Evolutionary conservation across 2,113 vertebrate genomes (phyloP).

Genomic region (Eupsittula cactorum): DNA sequence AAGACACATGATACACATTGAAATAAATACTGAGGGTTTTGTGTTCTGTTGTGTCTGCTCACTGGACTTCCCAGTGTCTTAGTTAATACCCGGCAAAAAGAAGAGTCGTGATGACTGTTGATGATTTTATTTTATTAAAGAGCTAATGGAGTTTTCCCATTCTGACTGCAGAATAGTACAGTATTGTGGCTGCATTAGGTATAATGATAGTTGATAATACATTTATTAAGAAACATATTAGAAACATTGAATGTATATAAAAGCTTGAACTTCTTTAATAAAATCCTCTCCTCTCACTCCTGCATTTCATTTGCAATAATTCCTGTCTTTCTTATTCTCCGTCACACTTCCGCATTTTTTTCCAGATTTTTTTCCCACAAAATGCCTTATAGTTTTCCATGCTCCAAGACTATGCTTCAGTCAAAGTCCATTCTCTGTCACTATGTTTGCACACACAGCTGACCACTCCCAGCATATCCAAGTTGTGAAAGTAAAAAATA

Average conservation of each 20-base stretch:
- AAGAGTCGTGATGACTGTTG: conserved; percentile 52
- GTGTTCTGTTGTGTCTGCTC: conserved; percentile 67
- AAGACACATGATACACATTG: conserved; percentile 51
- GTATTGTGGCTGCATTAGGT: conserved; percentile 70
- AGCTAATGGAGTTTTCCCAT: conserved; percentile 30
- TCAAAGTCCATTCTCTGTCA: not conserved
- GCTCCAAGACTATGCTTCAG: not conserved
- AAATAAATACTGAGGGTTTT: conserved; percentile 66
- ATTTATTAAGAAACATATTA: conserved; percentile 72
- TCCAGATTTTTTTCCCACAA: not conserved
- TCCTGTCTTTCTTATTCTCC: not conserved
- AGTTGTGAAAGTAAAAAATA: not conserved
- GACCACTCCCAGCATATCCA: not conserved
- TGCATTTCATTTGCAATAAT: conserved; percentile 50
- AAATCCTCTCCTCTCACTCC: conserved; percentile 38
- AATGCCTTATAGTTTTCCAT: not conserved
- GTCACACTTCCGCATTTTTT: not conserved
- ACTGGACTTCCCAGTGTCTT: conserved; percentile 68
- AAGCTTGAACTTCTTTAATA: conserved; percentile 69
- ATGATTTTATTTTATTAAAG: conserved; percentile 65
- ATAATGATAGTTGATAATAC: conserved; percentile 66
- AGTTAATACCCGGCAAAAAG: conserved; percentile 44
- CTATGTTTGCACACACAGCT: not conserved
- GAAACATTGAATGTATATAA: conserved; percentile 76
- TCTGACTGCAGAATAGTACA: conserved; percentile 68